Conservation (phyloP, 2,113 vertebrate genomes). For the Triplophysa siluroides region DNA sequence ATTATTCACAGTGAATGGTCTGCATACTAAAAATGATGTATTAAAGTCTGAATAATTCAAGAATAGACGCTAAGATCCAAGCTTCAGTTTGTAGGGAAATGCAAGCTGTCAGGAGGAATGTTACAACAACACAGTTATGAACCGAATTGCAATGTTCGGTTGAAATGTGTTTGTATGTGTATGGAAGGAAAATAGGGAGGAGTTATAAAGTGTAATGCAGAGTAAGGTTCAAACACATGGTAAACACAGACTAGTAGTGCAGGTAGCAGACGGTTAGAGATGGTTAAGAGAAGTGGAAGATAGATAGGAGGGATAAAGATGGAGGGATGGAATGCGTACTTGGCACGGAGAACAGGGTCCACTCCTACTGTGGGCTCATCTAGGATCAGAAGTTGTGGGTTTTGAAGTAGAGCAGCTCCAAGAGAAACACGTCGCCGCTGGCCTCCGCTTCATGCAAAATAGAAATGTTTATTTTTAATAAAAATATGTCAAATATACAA, state of each 20-base stretch:
- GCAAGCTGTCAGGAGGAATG: neutral
- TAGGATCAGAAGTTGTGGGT: constrained; percentile 77
- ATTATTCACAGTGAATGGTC: neutral
- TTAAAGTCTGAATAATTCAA: no score
- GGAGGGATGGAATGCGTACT: constrained; percentile 59
- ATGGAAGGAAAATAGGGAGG: neutral
- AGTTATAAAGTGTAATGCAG: neutral
- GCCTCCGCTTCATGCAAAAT: constrained; percentile 67
- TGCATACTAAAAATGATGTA: neutral
- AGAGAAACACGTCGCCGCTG: constrained; percentile 76
- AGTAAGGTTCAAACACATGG: neutral
- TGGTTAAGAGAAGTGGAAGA: neutral
- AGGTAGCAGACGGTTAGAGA: neutral
- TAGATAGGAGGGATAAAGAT: neutral
- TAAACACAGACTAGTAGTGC: neutral
- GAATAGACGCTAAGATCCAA: no score
- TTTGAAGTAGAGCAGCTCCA: constrained; percentile 76
- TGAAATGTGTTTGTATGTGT: neutral
- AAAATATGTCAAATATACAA: neutral
- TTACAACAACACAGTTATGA: neutral
- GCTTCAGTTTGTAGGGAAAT: no score
- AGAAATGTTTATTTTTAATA: neutral
- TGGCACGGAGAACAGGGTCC: constrained; percentile 76
- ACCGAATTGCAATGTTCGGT: neutral
- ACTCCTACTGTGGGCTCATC: constrained; percentile 81